Evolutionary conservation across 2,797 vertebrate genomes (phyloP).

Genomic region (Dermochelys coriacea): DNA sequence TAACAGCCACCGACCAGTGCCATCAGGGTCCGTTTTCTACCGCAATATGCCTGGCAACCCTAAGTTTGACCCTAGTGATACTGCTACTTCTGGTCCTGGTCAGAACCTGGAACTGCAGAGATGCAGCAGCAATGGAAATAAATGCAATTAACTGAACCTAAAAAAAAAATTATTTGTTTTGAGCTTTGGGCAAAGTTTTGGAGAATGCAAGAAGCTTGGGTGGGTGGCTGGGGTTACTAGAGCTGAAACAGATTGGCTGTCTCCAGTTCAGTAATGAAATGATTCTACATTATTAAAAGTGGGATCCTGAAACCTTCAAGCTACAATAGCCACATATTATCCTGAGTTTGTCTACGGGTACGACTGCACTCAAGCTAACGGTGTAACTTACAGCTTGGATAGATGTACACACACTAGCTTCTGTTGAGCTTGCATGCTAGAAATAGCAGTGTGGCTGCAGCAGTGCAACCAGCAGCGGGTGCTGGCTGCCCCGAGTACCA

Average conservation of each 20-base stretch:
- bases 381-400: not conserved
- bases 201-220: slow-evolving; percentile 9
- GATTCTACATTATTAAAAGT: slow-evolving; percentile 21
- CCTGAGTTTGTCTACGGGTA: not conserved
- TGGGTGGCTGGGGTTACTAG: not conserved
- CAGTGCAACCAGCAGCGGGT: not conserved
- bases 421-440: not conserved
- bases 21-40: too few relatives aligned
- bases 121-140: not conserved
- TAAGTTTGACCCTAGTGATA: not conserved
- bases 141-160: slow-evolving; percentile 32
- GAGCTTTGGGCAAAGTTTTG: not conserved
- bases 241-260: slow-evolving; percentile 6
- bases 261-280: not conserved
- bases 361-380: not conserved
- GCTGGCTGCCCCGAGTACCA: not conserved
- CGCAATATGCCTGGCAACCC: too few relatives aligned
- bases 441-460: not conserved
- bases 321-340: not conserved
- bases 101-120: slow-evolving; percentile 11
- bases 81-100: slow-evolving; percentile 7
- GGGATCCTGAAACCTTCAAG: not conserved
- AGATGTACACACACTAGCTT: not conserved
- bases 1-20: too few relatives aligned
- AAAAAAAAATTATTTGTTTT: slow-evolving; percentile 20